A percentile compares a stretch with the other conserved stretches of the same genome.
Evolutionary conservation across 2,888 invertebrate genomes (phyloP).

Genomic region (Leuctra nigra): DNA sequence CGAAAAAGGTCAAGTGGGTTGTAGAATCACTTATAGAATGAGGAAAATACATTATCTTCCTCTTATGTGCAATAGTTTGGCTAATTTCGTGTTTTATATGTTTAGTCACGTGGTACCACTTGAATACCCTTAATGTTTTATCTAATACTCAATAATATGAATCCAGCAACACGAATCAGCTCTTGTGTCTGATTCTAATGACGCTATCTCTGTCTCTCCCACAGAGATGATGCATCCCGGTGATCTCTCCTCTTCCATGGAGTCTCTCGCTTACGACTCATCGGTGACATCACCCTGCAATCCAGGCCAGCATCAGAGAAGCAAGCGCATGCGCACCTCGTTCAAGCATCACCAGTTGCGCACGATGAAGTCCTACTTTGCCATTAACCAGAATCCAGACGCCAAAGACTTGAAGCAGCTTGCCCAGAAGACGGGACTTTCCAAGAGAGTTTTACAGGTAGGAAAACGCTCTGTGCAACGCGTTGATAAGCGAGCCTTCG

Average conservation of each 20-base stretch:
- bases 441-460: slow-evolving; percentile 97
- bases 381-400: slow-evolving; percentile 98
- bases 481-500: too few species aligned
- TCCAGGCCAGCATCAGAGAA: slow-evolving; percentile 53
- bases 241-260: slow-evolving; percentile 45
- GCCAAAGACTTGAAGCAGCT: slow-evolving; percentile 98
- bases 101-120: too few species aligned
- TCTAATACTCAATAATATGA: too few species aligned
- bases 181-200: neutral
- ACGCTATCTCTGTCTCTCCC: slow-evolving; percentile 32
- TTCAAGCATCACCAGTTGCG: slow-evolving; percentile 98
- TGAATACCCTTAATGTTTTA: neutral
- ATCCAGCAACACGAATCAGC: too few species aligned
- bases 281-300: slow-evolving; percentile 32
- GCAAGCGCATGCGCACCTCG: slow-evolving; percentile 96
- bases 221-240: slow-evolving; percentile 67
- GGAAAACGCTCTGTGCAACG: slow-evolving; percentile 22
- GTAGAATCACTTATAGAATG: too few species aligned
- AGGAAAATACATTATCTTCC: too few species aligned
- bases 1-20: too few species aligned
- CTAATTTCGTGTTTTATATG: too few species aligned
- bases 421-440: slow-evolving; percentile 96
- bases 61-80: too few species aligned
- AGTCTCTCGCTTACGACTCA: slow-evolving; percentile 60
- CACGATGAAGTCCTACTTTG: slow-evolving; percentile 99